Base-by-base conservation (phyloP, 2,888 invertebrate genomes). In the Synanthedon tipuliformis region DNA sequence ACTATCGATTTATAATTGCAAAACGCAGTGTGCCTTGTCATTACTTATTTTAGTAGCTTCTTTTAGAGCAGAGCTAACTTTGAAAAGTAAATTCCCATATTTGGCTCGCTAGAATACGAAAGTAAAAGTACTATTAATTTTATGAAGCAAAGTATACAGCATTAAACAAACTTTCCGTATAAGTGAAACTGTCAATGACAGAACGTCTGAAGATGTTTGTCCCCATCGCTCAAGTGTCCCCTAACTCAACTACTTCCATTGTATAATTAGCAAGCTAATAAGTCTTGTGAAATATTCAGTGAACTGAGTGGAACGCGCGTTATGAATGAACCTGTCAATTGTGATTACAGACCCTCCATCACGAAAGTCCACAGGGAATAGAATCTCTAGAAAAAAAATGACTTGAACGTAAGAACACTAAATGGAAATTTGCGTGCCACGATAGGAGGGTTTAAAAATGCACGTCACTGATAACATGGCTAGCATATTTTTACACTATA, bases 231-330 rank as follows among this genome's bases (percentile, higher is more conserved):
- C 66, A 66, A 62, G 53, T 56, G 58, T 65, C 50, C 65, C 65
- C 64, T 64, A 62, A 69, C 65, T 63, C 63, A 62, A 69, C 66
- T 68, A 79, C 81, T 80, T 85, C 80, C 82, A 81, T 73, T 73
- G 78, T 78, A 82, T 85, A 85, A 83, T 86, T 84, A 86, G 78
- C 69, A 58, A 59, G 72, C 75, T 81, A 83, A 84, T 83, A 83
- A 81, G 79, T 73, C 75, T 70, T 73, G 65, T 73, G 75, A 75
- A 76, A 76, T 78, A 79, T 77, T 77, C 78, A 76, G 69, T 68
- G 71, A 69, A 63, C 66, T 64, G 70, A 59, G 59, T 59, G 63
- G 62, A 62, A 56, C 58, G 56, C 57, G 60, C 57, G 60, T 48
- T 51, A 63, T 67, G 72, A 75, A 71, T 69, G 69, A 71, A 74